Conservation (phyloP, 2,113 vertebrate species). For the Danio rerio region DNA sequence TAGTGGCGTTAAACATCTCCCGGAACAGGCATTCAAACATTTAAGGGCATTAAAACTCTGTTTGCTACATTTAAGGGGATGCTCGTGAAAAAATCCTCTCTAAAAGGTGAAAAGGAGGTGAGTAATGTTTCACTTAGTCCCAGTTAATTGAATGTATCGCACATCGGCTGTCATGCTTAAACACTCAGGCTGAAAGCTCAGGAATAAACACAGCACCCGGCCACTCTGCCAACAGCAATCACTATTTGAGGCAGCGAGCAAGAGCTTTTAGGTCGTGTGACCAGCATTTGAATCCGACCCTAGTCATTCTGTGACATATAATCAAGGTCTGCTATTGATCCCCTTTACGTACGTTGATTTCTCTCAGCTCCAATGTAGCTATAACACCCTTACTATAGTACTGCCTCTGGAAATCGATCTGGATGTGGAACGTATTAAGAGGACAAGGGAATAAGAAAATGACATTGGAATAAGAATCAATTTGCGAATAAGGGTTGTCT, state of each 20-base stretch:
- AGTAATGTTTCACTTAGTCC: conserved; percentile 32
- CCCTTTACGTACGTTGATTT: conserved; percentile 38
- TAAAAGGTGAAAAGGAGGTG: conserved; percentile 30
- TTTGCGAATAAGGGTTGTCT: conserved; percentile 48
- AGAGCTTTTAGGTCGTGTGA: conserved; percentile 42
- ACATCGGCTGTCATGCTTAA: conserved; percentile 31
- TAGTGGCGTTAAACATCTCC: conserved; percentile 3
- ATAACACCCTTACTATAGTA: conserved; percentile 28
- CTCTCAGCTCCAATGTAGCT: conserved; percentile 28
- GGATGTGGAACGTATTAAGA: conserved; percentile 32
- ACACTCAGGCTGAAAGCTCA: conserved; percentile 42
- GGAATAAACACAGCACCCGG: conserved; percentile 37
- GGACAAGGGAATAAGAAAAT: conserved; percentile 13
- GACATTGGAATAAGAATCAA: conserved; percentile 23
- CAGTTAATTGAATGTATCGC: conserved; percentile 33
- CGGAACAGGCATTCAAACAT: not conserved
- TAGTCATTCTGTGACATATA: conserved; percentile 53
- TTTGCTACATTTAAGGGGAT: conserved; percentile 1
- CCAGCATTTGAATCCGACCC: conserved; percentile 56
- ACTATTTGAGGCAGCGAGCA: conserved; percentile 37
- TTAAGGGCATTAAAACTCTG: conserved; percentile 3
- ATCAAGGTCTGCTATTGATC: conserved; percentile 59
- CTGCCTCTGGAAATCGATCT: conserved; percentile 15
- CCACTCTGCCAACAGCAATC: conserved; percentile 49
- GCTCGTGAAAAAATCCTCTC: not conserved